Evolutionary conservation across 2,888 invertebrate species (phyloP).

Genomic region (Xylophagus ater): DNA sequence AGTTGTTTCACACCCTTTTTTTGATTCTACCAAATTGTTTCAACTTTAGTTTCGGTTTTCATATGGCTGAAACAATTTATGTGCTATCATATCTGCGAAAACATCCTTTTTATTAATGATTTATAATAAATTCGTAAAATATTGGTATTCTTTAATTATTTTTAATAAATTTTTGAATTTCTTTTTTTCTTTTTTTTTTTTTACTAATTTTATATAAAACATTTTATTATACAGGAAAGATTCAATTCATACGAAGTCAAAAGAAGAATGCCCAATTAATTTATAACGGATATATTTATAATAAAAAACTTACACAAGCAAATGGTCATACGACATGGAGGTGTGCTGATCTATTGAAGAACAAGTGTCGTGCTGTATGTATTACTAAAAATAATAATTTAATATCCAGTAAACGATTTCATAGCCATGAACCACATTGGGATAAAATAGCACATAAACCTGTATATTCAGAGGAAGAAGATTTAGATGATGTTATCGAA

Average conservation of each 20-base stretch:
- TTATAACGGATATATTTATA: conserved; percentile 22
- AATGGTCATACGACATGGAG: conserved; percentile 21
- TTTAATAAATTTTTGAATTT: too few relatives aligned
- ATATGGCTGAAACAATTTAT: too few relatives aligned
- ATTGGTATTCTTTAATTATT: too few relatives aligned
- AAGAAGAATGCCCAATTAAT: conserved; percentile 25
- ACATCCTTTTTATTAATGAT: too few relatives aligned
- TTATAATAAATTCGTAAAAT: too few relatives aligned
- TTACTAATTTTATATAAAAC: too few relatives aligned
- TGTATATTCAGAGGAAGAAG: conserved; percentile 16
- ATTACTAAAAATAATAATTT: conserved; percentile 18
- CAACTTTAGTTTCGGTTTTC: too few relatives aligned
- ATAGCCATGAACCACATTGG: conserved; percentile 17
- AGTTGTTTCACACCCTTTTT: too few relatives aligned
- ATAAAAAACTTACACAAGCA: conserved; percentile 19
- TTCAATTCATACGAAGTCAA: conserved; percentile 23
- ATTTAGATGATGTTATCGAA: conserved; percentile 17
- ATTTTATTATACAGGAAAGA: too few relatives aligned
- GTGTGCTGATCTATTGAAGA: conserved; percentile 19
- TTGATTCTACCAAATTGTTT: too few relatives aligned
- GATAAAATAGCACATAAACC: conserved; percentile 13
- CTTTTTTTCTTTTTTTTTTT: too few relatives aligned
- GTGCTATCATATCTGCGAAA: too few relatives aligned
- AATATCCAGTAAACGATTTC: conserved; percentile 10
- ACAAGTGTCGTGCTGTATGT: conserved; percentile 19